Base-by-base conservation (phyloP, 1,140 invertebrate species). In the Wiebesia pumilae region DNA sequence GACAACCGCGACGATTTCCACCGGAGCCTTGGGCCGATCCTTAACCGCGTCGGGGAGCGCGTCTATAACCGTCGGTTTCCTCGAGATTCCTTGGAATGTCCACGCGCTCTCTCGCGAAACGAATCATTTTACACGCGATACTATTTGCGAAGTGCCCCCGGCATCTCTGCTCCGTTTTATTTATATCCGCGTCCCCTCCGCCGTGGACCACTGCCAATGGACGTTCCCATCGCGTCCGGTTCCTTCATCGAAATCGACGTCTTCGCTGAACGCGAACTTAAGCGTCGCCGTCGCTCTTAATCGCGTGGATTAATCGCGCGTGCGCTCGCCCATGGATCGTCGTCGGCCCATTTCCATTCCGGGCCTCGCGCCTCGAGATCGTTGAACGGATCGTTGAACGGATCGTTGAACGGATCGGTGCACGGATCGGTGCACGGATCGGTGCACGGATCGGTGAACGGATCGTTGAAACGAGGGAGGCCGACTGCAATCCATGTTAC, bases 81-180 rank as follows among this genome's bases (percentile, higher is more conserved):
- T 69, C 67, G 43, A 54, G 54, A 73, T 83, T 16, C 65, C 73
- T 38, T 67, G 67, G 58, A 71, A n/a, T 75, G 54, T 80, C 51
- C n/a, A 14, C 54, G 54, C 43, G 21, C 4, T 2, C 54, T 51
- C 24, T 27, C 78, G 33, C 47, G 51, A 62, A 62, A 67, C 27
- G n/a, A 79, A 79, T 84, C 83, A 69, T 78, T 79, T 84, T 69
- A n/a, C 83, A 35, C 75, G 47, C 33, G 75, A 84, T 40, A 69
- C 83, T 79, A 67, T 69, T 43, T 33, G 54, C 35, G n/a, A 27
- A 35, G 30, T 80, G 33, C 7, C 58, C 24, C 7, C 24, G 58
- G 24, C 24, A 62, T 24, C 58, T 62, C 58, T 27, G 24, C 27
- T 16, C 1, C 3, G 47, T 38, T 75, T 83, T 83, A 73, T 84